Conservation (phyloP, 2,113 vertebrate genomes). For the Thermophis baileyi region DNA sequence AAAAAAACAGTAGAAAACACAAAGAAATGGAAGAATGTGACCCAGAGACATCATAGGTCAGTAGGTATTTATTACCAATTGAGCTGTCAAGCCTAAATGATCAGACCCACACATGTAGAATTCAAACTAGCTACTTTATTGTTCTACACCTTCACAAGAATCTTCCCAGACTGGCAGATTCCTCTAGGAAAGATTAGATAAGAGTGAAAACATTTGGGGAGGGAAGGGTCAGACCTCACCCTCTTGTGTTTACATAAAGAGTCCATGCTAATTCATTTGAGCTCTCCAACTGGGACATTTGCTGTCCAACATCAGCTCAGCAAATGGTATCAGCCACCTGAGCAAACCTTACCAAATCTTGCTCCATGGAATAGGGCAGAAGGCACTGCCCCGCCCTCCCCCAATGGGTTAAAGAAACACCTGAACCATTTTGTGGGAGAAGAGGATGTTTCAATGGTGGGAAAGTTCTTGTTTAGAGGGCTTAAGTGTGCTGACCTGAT, state of each 20-base stretch:
- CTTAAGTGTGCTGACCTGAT: neutral
- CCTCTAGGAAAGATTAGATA: neutral
- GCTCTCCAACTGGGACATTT: neutral
- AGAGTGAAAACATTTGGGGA: neutral
- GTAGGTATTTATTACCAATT: neutral
- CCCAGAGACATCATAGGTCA: neutral
- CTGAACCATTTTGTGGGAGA: neutral
- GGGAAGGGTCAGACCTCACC: neutral
- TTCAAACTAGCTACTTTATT: too few species aligned
- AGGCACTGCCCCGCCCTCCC: neutral
- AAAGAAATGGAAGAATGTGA: neutral
- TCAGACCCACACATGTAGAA: too few species aligned
- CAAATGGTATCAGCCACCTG: neutral
- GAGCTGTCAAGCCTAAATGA: neutral
- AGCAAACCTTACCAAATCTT: neutral
- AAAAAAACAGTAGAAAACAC: neutral
- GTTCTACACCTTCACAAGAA: too few species aligned
- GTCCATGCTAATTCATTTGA: neutral
- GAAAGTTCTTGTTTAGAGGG: too few species aligned
- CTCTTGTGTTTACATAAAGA: neutral
- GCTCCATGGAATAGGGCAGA: neutral
- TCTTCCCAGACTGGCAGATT: neutral
- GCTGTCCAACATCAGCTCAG: neutral
- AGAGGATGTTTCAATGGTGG: too few species aligned
- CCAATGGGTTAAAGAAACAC: neutral